phyloP scores from a whole-genome alignment of 2,797 vertebrate species.

The Pseudomugil gertrudae region DNA sequence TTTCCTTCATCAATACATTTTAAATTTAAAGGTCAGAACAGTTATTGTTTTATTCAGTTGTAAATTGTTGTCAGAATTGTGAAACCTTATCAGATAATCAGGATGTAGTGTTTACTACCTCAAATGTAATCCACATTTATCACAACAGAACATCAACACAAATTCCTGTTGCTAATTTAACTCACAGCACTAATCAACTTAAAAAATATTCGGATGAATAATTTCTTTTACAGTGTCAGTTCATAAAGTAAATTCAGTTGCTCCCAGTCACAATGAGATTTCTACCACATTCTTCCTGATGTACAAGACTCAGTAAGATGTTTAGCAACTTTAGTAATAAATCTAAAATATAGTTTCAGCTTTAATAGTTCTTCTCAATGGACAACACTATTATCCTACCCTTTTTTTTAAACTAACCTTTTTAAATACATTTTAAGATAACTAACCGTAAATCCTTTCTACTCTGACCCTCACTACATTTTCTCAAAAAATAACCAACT shows the following conservation, averaged over 20 bases:
- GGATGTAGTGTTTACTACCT: background rate
- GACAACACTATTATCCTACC: conserved; percentile 15
- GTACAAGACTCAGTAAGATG: background rate
- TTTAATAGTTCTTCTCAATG: conserved; percentile 26
- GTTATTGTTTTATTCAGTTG: background rate
- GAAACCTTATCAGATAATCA: background rate
- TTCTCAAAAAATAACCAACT: conserved; percentile 26
- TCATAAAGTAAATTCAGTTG: background rate
- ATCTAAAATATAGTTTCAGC: conserved; percentile 38
- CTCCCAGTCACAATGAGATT: background rate
- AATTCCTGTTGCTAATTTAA: background rate
- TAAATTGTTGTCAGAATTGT: background rate
- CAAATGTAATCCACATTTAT: background rate
- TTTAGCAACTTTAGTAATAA: conserved; percentile 12
- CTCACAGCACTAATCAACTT: background rate
- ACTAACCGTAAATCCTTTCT: conserved; percentile 32
- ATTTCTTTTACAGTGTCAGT: background rate
- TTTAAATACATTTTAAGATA: conserved; percentile 21
- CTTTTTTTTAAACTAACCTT: conserved; percentile 24
- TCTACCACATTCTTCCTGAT: background rate
- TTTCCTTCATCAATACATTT: background rate
- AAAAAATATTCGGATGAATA: background rate
- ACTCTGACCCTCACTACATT: conserved; percentile 6
- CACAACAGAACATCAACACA: background rate
- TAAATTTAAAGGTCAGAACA: background rate